These are phyloP conservation scores for Petrocephalus sullivani DNA, from an alignment of 2,797 vertebrate genomes.

Conservation along the genomic window DNA sequence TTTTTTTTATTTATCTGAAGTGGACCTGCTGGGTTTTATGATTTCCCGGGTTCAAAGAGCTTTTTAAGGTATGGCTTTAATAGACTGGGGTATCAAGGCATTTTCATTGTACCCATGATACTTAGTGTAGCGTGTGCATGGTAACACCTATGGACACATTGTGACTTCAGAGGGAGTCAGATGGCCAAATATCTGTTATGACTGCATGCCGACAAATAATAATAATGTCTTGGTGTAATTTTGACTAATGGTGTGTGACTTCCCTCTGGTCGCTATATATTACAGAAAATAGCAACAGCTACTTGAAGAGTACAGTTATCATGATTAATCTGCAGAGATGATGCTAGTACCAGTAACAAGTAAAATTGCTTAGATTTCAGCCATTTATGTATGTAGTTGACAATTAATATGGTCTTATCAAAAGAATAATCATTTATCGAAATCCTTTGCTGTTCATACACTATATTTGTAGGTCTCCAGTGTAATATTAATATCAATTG, in stretches of 20 bases:
- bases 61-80: conserved; percentile 67
- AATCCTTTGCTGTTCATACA: background rate
- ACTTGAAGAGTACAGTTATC: background rate
- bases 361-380: background rate
- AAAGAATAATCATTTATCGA: background rate
- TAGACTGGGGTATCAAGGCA: conserved; percentile 49
- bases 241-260: background rate
- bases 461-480: background rate
- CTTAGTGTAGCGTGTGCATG: conserved; percentile 22
- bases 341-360: background rate
- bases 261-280: background rate
- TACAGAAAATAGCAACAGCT: background rate
- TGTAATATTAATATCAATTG: background rate
- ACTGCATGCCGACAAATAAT: background rate
- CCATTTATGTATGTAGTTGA: background rate
- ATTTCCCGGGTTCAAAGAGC: conserved; percentile 76
- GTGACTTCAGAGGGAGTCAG: conserved; percentile 49
- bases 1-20: conserved; percentile 78
- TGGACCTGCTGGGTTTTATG: conserved; percentile 75
- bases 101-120: conserved; percentile 49
- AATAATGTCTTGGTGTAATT: background rate
- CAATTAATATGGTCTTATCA: background rate
- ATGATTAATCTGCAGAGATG: background rate
- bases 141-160: conserved; percentile 50
- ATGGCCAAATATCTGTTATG: conserved; percentile 36